A percentile compares a stretch with the other conserved stretches of the same genome.
Evolutionary conservation across 2,888 invertebrate species (phyloP).

Genomic region (Agapostemon virescens): DNA sequence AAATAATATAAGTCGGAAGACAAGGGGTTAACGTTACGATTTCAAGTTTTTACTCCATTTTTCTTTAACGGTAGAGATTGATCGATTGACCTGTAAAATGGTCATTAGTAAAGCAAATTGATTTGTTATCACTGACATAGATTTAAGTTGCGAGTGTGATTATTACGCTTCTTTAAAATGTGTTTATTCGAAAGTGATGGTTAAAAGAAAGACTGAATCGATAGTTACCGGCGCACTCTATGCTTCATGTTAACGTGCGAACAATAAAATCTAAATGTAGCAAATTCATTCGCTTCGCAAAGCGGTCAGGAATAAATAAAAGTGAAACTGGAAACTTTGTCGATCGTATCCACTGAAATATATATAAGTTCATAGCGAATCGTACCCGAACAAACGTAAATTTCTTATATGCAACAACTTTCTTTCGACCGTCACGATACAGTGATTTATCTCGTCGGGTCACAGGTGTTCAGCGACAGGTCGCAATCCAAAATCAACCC

Average conservation of each 20-base stretch:
- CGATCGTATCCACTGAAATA: not conserved
- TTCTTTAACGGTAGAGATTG: not conserved
- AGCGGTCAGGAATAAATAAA: not conserved
- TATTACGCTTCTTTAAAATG: constrained; percentile 19
- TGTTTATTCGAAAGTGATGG: not conserved
- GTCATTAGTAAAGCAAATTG: not conserved
- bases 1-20: not conserved
- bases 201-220: not conserved
- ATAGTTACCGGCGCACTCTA: too few relatives aligned
- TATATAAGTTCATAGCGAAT: not conserved
- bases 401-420: not conserved
- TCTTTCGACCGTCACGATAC: not conserved
- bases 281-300: not conserved
- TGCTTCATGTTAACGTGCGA: too few relatives aligned
- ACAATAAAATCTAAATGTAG: too few relatives aligned
- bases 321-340: not conserved
- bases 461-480: constrained; percentile 27
- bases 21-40: not conserved
- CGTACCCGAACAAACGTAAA: not conserved
- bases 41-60: not conserved
- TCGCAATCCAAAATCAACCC: not conserved
- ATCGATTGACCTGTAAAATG: not conserved
- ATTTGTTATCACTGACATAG: not conserved
- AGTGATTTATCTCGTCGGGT: constrained; percentile 4
- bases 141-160: constrained; percentile 16